Percentiles rank a stretch among this genome's conserved stretches.
These are phyloP conservation scores for Tachycineta bicolor DNA, from an alignment of 2,113 vertebrate species.

Conservation along the genomic window DNA sequence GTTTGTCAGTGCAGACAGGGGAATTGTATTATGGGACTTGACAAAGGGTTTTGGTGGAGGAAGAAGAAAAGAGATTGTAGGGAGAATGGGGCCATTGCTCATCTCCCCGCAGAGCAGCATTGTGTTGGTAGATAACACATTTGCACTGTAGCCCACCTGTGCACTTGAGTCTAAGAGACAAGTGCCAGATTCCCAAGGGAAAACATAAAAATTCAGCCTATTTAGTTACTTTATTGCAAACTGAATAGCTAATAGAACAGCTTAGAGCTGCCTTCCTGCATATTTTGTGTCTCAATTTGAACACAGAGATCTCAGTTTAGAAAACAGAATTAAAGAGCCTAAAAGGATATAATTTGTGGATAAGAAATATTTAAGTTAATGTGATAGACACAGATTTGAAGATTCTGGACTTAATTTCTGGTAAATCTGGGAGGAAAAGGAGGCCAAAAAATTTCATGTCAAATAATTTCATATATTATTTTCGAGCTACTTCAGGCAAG, in stretches of 20 bases:
- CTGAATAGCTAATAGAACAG: not conserved
- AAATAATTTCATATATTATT: not conserved
- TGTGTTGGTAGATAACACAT: fast-evolving
- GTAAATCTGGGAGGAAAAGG: not conserved
- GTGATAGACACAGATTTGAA: not conserved
- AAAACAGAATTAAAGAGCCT: not conserved
- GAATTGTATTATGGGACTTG: not conserved
- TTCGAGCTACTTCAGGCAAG: not conserved
- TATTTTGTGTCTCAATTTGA: not conserved
- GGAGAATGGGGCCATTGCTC: not conserved
- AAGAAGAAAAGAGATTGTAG: not conserved
- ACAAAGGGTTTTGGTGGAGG: not conserved
- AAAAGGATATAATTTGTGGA: not conserved
- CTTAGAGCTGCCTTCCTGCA: not conserved
- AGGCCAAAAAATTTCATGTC: not conserved
- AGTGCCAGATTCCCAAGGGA: not conserved
- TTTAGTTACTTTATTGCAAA: not conserved
- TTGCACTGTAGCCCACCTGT: not conserved
- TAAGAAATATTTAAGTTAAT: not conserved
- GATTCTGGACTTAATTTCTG: not conserved
- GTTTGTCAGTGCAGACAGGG: not conserved
- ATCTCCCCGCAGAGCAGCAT: not conserved
- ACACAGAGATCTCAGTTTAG: not conserved
- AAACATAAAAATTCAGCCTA: not conserved
- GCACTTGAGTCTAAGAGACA: fast-evolving